Evolutionary conservation across 2,888 invertebrate genomes (phyloP).

Genomic region (Trichacis sp.): DNA sequence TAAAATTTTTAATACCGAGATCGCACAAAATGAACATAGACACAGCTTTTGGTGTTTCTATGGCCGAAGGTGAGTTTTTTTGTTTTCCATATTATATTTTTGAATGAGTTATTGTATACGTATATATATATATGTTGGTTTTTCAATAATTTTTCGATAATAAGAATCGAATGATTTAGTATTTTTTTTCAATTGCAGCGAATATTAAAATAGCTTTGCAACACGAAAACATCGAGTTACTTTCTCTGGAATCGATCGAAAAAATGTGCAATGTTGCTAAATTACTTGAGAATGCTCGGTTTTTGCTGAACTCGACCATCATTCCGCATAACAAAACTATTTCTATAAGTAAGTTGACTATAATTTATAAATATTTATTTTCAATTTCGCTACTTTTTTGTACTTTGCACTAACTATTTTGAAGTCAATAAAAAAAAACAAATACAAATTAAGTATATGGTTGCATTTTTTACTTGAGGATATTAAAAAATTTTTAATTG

Average conservation of each 20-base stretch:
- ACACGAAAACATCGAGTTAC: slow-evolving; percentile 38
- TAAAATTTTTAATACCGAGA: slow-evolving; percentile 59
- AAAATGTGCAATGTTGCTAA: slow-evolving; percentile 26
- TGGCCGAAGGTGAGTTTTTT: slow-evolving; percentile 67
- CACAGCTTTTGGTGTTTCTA: slow-evolving; percentile 61
- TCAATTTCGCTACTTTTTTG: neutral
- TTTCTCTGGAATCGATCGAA: slow-evolving; percentile 25
- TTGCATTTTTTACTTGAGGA: too few relatives aligned
- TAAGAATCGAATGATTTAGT: too few relatives aligned
- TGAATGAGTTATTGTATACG: too few relatives aligned
- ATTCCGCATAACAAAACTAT: neutral
- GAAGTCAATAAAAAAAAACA: too few relatives aligned
- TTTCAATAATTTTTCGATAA: too few relatives aligned
- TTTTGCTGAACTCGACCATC: slow-evolving; percentile 9
- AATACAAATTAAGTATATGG: too few relatives aligned
- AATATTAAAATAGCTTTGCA: slow-evolving; percentile 40
- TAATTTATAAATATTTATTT: neutral
- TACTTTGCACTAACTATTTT: too few relatives aligned
- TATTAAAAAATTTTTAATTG: too few relatives aligned
- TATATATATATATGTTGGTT: too few relatives aligned
- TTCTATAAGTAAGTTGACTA: neutral
- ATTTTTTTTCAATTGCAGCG: slow-evolving; percentile 44
- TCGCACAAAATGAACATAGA: slow-evolving; percentile 63
- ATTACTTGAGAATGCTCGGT: slow-evolving; percentile 34
- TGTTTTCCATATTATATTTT: too few relatives aligned